These are phyloP conservation scores for Erpornis zantholeuca DNA, from an alignment of 2,113 vertebrate genomes.

Conservation along the genomic window DNA sequence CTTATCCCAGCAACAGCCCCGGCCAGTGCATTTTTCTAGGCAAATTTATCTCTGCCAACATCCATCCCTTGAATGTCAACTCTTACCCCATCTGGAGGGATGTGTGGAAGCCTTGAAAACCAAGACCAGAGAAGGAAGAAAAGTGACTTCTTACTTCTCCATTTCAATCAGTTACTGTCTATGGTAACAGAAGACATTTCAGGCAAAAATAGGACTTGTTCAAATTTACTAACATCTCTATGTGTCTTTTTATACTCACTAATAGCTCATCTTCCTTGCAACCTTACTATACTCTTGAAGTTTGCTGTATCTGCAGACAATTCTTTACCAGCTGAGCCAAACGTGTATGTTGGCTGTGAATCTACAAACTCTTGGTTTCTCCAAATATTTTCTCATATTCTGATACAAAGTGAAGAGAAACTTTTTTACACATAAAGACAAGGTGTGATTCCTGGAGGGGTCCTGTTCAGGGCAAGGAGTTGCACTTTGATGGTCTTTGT, in stretches of 20 bases:
- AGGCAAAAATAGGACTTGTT: neutral
- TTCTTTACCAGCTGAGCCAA: neutral
- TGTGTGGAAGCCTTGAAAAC: neutral
- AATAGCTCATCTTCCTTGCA: neutral
- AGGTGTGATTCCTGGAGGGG: neutral
- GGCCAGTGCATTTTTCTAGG: neutral
- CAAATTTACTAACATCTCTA: neutral
- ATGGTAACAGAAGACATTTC: neutral
- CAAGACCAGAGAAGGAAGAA: neutral
- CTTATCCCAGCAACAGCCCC: neutral
- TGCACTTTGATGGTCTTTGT: neutral
- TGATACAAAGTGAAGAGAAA: neutral
- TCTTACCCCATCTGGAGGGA: neutral
- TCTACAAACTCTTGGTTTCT: neutral
- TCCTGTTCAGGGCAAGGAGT: neutral
- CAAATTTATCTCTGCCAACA: neutral
- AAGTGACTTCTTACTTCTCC: neutral
- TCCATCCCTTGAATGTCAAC: accelerated
- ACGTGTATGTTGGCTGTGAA: accelerated
- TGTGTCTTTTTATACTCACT: neutral
- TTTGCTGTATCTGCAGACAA: neutral
- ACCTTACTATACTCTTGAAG: neutral
- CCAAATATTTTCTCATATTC: neutral
- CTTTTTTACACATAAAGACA: neutral
- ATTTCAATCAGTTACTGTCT: neutral